These are phyloP conservation scores for Danionella dracula DNA, from an alignment of 2,797 vertebrate genomes.

Conservation along the genomic window DNA sequence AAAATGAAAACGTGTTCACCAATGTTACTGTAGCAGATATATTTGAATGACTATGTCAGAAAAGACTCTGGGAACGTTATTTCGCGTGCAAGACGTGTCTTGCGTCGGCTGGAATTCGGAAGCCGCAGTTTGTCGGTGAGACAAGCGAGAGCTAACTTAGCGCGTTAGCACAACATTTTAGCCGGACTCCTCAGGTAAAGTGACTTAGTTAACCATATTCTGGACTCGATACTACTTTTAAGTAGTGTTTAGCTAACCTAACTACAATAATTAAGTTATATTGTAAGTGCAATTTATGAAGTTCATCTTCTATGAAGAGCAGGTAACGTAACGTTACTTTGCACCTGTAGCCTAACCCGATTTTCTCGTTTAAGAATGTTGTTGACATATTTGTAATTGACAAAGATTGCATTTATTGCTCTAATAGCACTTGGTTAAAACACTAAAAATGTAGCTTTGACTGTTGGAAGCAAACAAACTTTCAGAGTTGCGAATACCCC, in stretches of 20 bases:
- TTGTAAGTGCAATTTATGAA: slow-evolving; percentile 2
- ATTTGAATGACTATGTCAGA: too few species aligned
- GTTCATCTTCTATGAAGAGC: slow-evolving; percentile 9
- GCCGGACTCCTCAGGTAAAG: neutral
- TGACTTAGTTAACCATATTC: neutral
- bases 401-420: neutral
- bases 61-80: neutral
- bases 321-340: too few species aligned
- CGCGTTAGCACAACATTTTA: slow-evolving; percentile 8
- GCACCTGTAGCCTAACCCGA: slow-evolving; percentile 24
- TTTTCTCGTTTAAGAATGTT: neutral
- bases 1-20: neutral
- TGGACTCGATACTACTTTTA: too few species aligned
- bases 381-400: neutral
- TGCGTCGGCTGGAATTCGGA: neutral
- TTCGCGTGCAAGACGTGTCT: neutral
- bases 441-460: neutral
- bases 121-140: slow-evolving; percentile 11
- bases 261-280: neutral
- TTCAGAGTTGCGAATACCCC: neutral
- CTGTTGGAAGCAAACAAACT: neutral
- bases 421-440: neutral
- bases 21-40: too few species aligned
- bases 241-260: too few species aligned
- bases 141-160: slow-evolving; percentile 10